Evolutionary conservation across 2,113 vertebrate species (phyloP).

Genomic region (Sebastes schlegelii): DNA sequence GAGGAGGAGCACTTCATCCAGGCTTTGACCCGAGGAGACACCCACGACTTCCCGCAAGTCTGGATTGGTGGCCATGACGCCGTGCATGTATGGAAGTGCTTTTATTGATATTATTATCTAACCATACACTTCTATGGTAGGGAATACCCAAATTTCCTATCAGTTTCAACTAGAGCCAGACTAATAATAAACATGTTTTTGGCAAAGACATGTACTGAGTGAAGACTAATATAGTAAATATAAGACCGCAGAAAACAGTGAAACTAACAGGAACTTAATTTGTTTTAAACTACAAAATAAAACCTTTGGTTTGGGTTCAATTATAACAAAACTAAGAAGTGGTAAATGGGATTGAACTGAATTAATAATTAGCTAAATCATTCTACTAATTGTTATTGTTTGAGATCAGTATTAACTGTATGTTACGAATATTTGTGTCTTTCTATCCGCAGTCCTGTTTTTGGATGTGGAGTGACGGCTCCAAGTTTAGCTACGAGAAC

Average conservation of each 20-base stretch:
- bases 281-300: neutral
- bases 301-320: neutral
- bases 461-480: constrained; percentile 68
- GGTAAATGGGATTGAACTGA: too few relatives aligned
- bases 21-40: constrained; percentile 31
- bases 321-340: too few relatives aligned
- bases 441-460: neutral
- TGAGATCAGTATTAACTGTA: neutral
- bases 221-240: too few relatives aligned
- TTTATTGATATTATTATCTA: neutral
- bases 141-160: too few relatives aligned
- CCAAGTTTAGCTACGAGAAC: constrained; percentile 21
- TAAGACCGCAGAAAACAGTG: too few relatives aligned
- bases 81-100: neutral
- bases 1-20: constrained; percentile 41
- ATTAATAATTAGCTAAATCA: too few relatives aligned
- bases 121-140: neutral
- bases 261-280: neutral
- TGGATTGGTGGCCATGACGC: constrained; percentile 54
- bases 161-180: too few relatives aligned
- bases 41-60: constrained; percentile 5
- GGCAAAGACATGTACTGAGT: too few relatives aligned
- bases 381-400: too few relatives aligned
- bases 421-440: neutral
- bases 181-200: too few relatives aligned